Evolutionary conservation across 2,797 vertebrate genomes (phyloP).

Genomic region (Poecilia picta): DNA sequence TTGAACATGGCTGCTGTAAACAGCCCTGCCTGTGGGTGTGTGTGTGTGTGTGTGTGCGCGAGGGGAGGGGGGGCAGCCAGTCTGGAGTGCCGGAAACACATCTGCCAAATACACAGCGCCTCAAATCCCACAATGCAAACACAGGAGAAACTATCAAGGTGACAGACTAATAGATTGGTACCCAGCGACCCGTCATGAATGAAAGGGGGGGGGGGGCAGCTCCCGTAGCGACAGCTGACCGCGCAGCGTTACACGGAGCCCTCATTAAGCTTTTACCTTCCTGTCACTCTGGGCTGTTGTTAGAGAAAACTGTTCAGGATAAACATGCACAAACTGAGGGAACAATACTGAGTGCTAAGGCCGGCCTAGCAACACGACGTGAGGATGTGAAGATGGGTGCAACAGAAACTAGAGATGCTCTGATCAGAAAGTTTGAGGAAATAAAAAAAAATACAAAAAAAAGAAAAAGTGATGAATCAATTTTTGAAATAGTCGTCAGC

Average conservation of each 20-base stretch:
- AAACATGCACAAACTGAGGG: conserved; percentile 25
- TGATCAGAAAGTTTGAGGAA: background rate
- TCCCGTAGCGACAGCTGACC: conserved; percentile 30
- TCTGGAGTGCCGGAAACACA: background rate
- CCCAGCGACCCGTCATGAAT: conserved; percentile 9
- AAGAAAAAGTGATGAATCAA: background rate
- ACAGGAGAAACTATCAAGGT: conserved; percentile 30
- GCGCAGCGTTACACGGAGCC: conserved; percentile 8
- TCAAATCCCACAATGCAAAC: conserved; percentile 15
- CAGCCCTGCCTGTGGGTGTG: conserved; percentile 10
- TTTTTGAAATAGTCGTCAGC: background rate
- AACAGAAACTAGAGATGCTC: conserved; percentile 4
- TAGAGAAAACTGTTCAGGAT: conserved; percentile 30
- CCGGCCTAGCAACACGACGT: conserved; percentile 80
- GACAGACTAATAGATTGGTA: conserved; percentile 42
- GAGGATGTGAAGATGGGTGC: conserved; percentile 56
- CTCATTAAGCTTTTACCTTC: conserved; percentile 50
- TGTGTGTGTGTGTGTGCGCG: too few species aligned
- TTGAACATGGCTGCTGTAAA: conserved; percentile 23
- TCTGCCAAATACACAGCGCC: conserved; percentile 11
- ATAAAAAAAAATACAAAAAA: background rate
- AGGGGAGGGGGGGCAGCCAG: conserved; percentile 12
- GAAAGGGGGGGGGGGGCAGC: conserved; percentile 22
- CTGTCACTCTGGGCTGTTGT: conserved; percentile 26
- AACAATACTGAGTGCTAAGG: conserved; percentile 57